Evolutionary conservation across 2,113 vertebrate species (phyloP).

Genomic region (Sinocyclocheilus maitianheensis): DNA sequence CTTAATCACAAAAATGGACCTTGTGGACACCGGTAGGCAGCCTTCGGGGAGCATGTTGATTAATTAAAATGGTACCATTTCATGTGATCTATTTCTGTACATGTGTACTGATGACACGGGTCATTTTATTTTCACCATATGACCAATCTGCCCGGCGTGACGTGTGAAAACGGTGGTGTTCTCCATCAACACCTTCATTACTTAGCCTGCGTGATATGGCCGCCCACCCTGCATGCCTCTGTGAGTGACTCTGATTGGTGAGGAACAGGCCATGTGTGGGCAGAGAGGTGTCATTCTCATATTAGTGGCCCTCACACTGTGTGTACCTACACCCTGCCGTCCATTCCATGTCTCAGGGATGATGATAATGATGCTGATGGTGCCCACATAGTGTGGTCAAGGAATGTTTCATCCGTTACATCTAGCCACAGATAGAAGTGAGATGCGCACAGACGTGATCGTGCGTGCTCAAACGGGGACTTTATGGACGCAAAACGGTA

Average conservation of each 20-base stretch:
- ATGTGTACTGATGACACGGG: slow-evolving; percentile 49
- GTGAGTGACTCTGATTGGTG: slow-evolving; percentile 63
- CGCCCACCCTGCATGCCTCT: slow-evolving; percentile 59
- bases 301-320: slow-evolving; percentile 63
- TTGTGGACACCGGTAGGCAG: slow-evolving; percentile 39
- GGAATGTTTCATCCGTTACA: too few relatives aligned
- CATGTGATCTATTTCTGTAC: slow-evolving; percentile 54
- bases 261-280: slow-evolving; percentile 63
- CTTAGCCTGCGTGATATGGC: slow-evolving; percentile 60
- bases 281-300: slow-evolving; percentile 62
- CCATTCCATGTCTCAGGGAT: slow-evolving; percentile 55
- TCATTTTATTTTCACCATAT: slow-evolving; percentile 53
- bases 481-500: too few relatives aligned
- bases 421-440: too few relatives aligned
- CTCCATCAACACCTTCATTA: slow-evolving; percentile 64
- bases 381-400: slow-evolving; percentile 47
- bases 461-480: too few relatives aligned
- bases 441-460: too few relatives aligned
- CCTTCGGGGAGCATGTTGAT: slow-evolving; percentile 44
- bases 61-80: slow-evolving; percentile 50
- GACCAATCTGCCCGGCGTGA: slow-evolving; percentile 61
- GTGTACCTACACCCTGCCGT: slow-evolving; percentile 61
- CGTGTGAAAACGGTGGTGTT: slow-evolving; percentile 61
- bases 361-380: slow-evolving; percentile 50
- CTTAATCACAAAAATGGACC: slow-evolving; percentile 25